Evolutionary conservation across 2,797 vertebrate species (phyloP).

Genomic region (Heliangelus exortis): DNA sequence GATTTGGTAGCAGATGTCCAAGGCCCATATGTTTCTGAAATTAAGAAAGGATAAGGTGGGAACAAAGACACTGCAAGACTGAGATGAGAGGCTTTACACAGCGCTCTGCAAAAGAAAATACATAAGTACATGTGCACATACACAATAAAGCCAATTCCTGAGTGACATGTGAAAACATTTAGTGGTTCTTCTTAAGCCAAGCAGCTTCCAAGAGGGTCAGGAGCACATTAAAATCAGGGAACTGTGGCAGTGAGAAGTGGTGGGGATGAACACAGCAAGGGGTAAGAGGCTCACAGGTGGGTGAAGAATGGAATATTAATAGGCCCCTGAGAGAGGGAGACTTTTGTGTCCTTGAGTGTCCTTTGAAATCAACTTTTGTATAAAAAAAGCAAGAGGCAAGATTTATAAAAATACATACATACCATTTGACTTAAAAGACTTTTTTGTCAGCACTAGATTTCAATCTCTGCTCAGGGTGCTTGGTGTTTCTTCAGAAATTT

Average conservation of each 20-base stretch:
- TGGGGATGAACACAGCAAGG: conserved; percentile 7
- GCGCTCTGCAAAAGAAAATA: not conserved
- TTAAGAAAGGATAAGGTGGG: not conserved
- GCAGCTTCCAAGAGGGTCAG: not conserved
- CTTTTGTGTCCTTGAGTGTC: not conserved
- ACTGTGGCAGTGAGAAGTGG: not conserved
- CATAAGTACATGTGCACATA: not conserved
- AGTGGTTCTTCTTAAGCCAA: not conserved
- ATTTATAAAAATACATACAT: not conserved
- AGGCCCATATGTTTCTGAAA: not conserved
- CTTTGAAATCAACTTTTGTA: not conserved
- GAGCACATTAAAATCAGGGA: conserved; percentile 44
- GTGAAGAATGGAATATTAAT: not conserved
- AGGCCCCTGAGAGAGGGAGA: not conserved
- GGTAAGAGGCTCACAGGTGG: not conserved
- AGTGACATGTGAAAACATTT: not conserved
- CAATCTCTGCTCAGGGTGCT: not conserved
- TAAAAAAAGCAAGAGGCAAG: not conserved
- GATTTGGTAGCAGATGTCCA: not conserved
- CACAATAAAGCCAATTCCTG: not conserved
- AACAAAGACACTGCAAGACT: not conserved
- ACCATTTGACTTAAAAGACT: not conserved
- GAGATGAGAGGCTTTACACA: not conserved
- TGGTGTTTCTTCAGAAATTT: not conserved
- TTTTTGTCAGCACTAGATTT: not conserved